Base-by-base conservation (phyloP, 2,113 vertebrate species). In the Thoracochromis brauschi region DNA sequence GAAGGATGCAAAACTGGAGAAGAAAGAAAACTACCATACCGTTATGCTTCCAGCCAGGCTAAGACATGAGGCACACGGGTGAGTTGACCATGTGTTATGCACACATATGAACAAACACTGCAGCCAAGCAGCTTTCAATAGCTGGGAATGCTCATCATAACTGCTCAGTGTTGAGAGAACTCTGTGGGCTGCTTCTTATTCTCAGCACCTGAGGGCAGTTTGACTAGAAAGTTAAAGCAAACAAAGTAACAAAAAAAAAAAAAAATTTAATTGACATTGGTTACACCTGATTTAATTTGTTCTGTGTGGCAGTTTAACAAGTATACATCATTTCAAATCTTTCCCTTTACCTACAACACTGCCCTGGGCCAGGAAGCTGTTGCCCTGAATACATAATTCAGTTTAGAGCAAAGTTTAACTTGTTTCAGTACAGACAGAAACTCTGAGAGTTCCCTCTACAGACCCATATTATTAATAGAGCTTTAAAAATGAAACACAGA, bases 21-120 rank as follows among this genome's bases (percentile, higher is more conserved):
- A 19, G 54, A 60, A 45, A 88, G 38, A 89, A 84, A 86, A 87
- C 89, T 87, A 55, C 60, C 93, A 91, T 90, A 71, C 71, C 51
- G 63, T 40, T 81, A 85, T 86, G 63, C 75, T 82, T 87, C 29
- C 21, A 79, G 83, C 83, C 81, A 85, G 73, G 49, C 54, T 80
- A 49, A 83, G 49, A 13, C 54, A 63, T 26, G 31, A 85, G 40
- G 85, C 57, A n/a, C 73, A 65, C 54, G 73, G 85, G 83, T 89
- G 86, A 82, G 45, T 2, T 21, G n/a, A 24, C 29, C 13, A 16
- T 35, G n/a, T 38, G 4, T 35, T 53, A 12, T 7, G 3, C 13
- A 4, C 31, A 51, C 21, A 82, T 21, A 79, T 6, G 81, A 86
- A 35, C 24, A 35, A 42, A 68, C 57, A 51, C n/a, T 82, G 58